These are phyloP conservation scores for Alectura lathami DNA, from an alignment of 2,113 vertebrate genomes.

Conservation along the genomic window DNA sequence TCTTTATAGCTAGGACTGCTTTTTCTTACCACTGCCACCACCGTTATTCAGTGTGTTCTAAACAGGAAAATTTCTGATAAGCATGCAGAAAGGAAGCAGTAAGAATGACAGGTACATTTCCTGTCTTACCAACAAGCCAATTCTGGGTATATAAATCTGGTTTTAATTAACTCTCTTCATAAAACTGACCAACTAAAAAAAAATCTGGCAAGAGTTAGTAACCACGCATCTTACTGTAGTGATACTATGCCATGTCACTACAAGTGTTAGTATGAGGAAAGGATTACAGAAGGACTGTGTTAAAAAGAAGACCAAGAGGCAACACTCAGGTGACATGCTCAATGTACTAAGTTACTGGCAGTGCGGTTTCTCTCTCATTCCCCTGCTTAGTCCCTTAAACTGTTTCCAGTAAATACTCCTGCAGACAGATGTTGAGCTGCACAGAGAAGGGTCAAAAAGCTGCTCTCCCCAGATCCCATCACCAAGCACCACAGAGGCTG, in stretches of 20 bases:
- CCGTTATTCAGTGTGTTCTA: neutral
- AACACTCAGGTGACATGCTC: neutral
- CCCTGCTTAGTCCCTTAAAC: neutral
- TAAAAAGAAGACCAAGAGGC: neutral
- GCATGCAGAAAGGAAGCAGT: neutral
- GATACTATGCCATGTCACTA: neutral
- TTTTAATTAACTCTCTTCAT: neutral
- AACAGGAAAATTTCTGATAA: neutral
- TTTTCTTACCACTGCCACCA: conserved; percentile 12
- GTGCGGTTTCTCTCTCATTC: neutral
- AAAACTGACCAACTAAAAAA: neutral
- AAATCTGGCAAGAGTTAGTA: neutral
- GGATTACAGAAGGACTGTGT: neutral
- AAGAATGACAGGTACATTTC: neutral
- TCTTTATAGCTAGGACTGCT: neutral
- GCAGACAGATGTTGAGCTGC: conserved; percentile 24
- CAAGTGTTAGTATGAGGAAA: neutral
- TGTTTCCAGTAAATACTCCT: neutral
- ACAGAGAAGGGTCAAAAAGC: neutral
- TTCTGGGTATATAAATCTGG: neutral
- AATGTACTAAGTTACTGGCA: neutral
- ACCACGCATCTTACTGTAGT: neutral
- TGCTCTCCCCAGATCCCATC: neutral
- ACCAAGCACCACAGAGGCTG: neutral
- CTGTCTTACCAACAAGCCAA: neutral